Evolutionary conservation across 2,113 vertebrate species (phyloP), one percentile per base, ranked within the genome.

Genomic region (Empidonax alnorum): DNA sequence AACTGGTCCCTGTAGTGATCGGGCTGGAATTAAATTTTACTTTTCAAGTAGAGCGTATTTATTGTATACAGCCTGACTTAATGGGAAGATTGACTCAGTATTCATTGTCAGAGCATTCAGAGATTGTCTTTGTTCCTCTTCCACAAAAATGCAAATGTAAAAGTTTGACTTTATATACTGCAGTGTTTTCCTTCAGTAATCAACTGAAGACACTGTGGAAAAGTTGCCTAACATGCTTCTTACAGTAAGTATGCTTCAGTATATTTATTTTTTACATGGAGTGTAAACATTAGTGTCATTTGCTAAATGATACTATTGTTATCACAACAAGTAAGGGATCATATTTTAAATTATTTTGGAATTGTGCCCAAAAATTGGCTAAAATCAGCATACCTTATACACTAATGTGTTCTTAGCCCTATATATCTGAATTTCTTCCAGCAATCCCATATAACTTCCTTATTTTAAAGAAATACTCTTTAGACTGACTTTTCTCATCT

Each of bases 1-100:
- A 96, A 91, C 84, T 82, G 82, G 81, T 82, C 81, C 50, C 67
- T 68, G 33, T 84, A 94, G 77, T 78, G 65, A 90, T 84, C 55
- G 6, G 55, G 22, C 72, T 68, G 74, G 77, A 95, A 87, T 79
- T 84, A 82, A 81, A 76, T 91, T 93, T 69, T 87, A 10, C 22
- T 25, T 68, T 93, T 96, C 71, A 80, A 61, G 53, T 58, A 39
- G 31, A 82, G 23, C 16, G 0, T 82, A 79, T 79, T 93, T 91
- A 74, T 89, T 0, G 0, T 58, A 35, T 92, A 71, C 63, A 80
- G 62, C 67, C 71, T 66, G 67, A 74, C 63, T 84, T 77, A 85
- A 65, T 87, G 71, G 53, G 37, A 68, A 73, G 58, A 68, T 78
- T 94, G 89, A 89, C 52, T 85, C 66, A 58, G n/a, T 79, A 35